Conservation (phyloP, 2,113 vertebrate genomes). For the Malaclemys terrapin region DNA sequence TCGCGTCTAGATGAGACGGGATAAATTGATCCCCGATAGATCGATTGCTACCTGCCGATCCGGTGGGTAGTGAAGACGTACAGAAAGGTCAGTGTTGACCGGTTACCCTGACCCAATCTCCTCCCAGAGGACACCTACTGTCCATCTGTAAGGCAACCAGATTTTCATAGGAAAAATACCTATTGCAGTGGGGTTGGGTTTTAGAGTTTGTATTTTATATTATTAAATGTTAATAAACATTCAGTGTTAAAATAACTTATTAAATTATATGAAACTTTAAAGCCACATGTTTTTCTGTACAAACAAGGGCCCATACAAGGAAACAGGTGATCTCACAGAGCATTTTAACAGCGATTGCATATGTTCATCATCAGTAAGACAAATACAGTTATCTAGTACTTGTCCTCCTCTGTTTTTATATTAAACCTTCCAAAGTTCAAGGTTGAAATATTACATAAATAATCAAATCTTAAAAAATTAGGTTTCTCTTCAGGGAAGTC, state of each 20-base stretch:
- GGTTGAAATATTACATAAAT: not conserved
- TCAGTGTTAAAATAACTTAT: not conserved
- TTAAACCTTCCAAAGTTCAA: not conserved
- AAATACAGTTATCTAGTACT: not conserved
- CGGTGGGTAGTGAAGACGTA: no score
- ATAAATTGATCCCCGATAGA: no score
- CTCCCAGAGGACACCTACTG: not conserved
- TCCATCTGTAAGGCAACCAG: not conserved
- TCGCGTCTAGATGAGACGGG: no score
- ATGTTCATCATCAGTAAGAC: not conserved
- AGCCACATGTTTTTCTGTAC: not conserved
- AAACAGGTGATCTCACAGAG: not conserved
- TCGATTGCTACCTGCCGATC: no score
- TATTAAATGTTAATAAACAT: not conserved
- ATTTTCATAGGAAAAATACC: not conserved
- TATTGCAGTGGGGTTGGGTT: not conserved
- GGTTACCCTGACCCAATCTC: not conserved
- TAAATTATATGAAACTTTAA: not conserved
- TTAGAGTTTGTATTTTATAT: not conserved
- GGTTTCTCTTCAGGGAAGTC: not conserved
- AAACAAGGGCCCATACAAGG: rapidly evolving
- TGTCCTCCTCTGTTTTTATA: not conserved
- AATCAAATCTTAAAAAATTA: not conserved
- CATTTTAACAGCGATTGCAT: not conserved
- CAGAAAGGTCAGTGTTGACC: not conserved